Evolutionary conservation across 2,797 vertebrate species (phyloP), one percentile per base, ranked within the genome.

Genomic region (Trachops cirrhosus): DNA sequence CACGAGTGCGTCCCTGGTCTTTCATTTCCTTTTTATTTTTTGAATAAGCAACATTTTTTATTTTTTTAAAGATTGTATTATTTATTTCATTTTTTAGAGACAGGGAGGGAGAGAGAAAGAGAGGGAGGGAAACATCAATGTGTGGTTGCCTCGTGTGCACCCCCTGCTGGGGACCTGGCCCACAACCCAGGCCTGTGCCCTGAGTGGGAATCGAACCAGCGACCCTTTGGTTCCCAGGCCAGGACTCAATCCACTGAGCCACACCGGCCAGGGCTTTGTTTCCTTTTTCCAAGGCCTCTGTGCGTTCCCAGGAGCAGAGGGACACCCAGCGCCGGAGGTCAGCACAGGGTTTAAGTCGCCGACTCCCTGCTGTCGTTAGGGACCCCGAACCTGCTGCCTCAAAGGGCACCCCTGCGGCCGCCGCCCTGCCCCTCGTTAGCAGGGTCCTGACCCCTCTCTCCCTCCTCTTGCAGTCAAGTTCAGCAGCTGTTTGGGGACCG

Each of bases 401-500:
- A 4, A 9, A 64, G 21, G 57, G 57, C 3, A 2, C 11, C 3
- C 32, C 0, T 5, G 32, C 4, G 19, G 29, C 29, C 4, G 1
- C 4, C 5, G 57, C 32, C 29, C 57, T 4, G 34, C 50, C 75
- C 29, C 18, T 2, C 1, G 1, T 10, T n/a, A 1, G 29, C 26
- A 7, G 2, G 0, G 93, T 93, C 95, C 97, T 97, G 96, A 93
- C 92, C 48, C 1, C 89, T 89, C 96, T 93, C 90, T 93, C 91
- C 37, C 86, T 97, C 97, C 96, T 95, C 98, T 98, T 98, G 75
- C 98, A 99, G 99, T 99, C 94, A 98, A 98, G 98, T 99, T 99
- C 97, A 99, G 99, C 83, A 99, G 99, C 98, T 99, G 99, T 98
- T 95, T 98, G 24, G 98, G 98, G 91, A 99, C 98, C 62, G 97